A percentile compares a stretch with the other conserved stretches of the same genome.
Evolutionary conservation across 1,140 invertebrate species (phyloP).

Genomic region (Agrilus planipennis): DNA sequence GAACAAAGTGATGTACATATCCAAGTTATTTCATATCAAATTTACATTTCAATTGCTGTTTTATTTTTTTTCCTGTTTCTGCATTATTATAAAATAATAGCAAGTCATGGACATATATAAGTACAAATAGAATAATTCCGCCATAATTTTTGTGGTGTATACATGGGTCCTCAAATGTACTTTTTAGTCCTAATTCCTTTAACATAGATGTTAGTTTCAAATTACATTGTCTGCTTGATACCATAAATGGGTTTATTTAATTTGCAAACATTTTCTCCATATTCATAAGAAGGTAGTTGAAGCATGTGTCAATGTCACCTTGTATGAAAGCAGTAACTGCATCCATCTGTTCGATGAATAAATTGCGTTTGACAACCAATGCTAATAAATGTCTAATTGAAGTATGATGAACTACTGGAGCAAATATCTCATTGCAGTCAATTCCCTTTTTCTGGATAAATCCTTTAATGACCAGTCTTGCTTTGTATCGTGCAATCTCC

Average conservation of each 20-base stretch:
- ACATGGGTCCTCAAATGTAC: too few species aligned
- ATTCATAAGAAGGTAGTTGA: constrained; percentile 15
- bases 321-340: constrained; percentile 30
- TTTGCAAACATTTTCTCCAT: constrained; percentile 23
- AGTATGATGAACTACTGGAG: constrained; percentile 14
- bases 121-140: too few species aligned
- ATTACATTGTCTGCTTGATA: constrained; percentile 33
- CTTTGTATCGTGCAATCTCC: not conserved
- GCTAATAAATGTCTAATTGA: constrained; percentile 20
- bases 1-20: too few species aligned
- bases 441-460: constrained; percentile 1
- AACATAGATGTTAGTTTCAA: constrained; percentile 10
- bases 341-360: constrained; percentile 30
- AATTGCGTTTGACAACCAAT: constrained; percentile 17
- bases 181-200: not conserved
- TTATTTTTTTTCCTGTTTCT: too few species aligned
- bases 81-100: too few species aligned
- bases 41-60: too few species aligned
- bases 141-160: too few species aligned
- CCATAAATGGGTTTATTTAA: constrained; percentile 34
- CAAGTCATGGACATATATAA: too few species aligned
- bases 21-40: too few species aligned
- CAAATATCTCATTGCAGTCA: constrained; percentile 5
- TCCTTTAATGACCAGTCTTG: too few species aligned
- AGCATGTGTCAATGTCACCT: constrained; percentile 27